Evolutionary conservation across 1,140 invertebrate species (phyloP).

Genomic region (Camponotus floridanus): DNA sequence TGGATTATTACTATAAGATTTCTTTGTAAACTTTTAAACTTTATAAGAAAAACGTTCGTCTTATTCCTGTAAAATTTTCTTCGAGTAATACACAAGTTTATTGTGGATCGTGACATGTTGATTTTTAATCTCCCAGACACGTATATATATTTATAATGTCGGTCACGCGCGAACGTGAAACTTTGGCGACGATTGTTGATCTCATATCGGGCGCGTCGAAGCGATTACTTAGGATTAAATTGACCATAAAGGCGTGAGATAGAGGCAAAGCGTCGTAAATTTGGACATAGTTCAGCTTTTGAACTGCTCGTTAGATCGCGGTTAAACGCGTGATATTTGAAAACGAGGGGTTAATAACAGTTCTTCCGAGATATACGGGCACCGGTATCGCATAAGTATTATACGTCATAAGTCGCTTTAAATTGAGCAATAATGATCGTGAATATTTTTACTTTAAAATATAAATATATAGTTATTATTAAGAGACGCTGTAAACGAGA

Average conservation of each 20-base stretch:
- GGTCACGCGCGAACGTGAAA: not conserved
- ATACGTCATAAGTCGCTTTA: not conserved
- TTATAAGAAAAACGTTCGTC: not conserved
- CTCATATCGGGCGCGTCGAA: not conserved
- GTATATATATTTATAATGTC: not conserved
- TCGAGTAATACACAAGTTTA: not conserved
- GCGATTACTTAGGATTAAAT: conserved; percentile 5
- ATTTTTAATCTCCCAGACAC: not conserved
- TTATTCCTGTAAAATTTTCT: not conserved
- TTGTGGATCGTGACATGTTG: not conserved
- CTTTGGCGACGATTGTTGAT: not conserved
- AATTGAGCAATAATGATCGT: conserved; percentile 2
- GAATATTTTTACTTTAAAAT: not conserved
- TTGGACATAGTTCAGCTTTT: conserved; percentile 22
- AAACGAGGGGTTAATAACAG: conserved; percentile 18
- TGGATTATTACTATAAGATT: too few relatives aligned
- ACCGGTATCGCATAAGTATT: conserved; percentile 43
- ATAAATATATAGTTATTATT: not conserved
- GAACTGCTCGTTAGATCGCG: not conserved
- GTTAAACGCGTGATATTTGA: conserved; percentile 53
- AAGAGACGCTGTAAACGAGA: too few relatives aligned
- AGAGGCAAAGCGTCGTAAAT: conserved; percentile 43
- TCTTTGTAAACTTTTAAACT: too few relatives aligned
- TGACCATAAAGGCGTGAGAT: conserved; percentile 14
- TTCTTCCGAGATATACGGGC: conserved; percentile 64